Percentiles rank a stretch among this genome's conserved stretches.
Evolutionary conservation across 1,140 invertebrate genomes (phyloP).

Genomic region (Liolophura sinensis): DNA sequence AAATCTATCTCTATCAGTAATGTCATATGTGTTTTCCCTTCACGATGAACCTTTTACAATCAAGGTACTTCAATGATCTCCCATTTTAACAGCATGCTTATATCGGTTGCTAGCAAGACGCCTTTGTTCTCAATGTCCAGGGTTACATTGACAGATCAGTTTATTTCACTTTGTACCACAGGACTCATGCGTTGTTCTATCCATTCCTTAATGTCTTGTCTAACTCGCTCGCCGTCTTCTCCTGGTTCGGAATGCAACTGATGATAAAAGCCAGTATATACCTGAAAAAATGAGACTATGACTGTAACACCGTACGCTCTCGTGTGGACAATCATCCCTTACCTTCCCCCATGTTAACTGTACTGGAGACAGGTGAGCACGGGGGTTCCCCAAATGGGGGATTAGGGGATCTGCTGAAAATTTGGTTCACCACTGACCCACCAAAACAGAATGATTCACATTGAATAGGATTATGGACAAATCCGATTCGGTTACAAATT

Average conservation of each 20-base stretch:
- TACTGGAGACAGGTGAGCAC: background rate
- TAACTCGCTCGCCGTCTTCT: constrained; percentile 28
- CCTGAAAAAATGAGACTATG: constrained; percentile 24
- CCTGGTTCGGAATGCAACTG: constrained; percentile 37
- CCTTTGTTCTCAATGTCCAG: no score
- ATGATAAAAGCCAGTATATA: constrained; percentile 42
- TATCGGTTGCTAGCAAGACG: no score
- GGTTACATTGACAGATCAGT: background rate
- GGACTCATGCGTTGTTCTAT: constrained; percentile 17
- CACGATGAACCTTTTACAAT: no score
- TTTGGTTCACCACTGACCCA: background rate
- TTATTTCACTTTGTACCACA: background rate
- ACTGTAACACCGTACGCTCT: background rate
- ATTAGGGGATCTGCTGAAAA: background rate
- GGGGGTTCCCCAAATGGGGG: background rate
- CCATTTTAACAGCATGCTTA: no score
- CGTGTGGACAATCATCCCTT: background rate
- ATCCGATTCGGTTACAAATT: no score
- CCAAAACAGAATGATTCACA: background rate
- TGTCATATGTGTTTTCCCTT: no score
- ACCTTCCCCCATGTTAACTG: background rate
- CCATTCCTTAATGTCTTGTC: constrained; percentile 40
- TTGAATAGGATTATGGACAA: no score
- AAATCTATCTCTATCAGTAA: no score
- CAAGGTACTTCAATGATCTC: no score